These are phyloP conservation scores for Chinchilla lanigera DNA, from an alignment of 2,113 vertebrate genomes.

Conservation along the genomic window DNA sequence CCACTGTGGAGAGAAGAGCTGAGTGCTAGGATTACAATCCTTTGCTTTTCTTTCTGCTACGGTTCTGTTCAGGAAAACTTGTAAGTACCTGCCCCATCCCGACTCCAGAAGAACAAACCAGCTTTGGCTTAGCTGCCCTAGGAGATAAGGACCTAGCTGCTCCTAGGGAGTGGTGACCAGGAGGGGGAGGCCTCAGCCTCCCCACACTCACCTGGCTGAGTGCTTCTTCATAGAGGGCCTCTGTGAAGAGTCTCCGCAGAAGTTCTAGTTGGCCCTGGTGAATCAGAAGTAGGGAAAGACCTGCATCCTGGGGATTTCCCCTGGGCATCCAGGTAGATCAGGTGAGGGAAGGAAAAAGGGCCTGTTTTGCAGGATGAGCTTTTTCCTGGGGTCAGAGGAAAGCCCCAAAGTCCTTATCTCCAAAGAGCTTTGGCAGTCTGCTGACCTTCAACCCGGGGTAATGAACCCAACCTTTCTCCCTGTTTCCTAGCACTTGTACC, in stretches of 20 bases:
- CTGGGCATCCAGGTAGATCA: background rate
- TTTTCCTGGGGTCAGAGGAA: background rate
- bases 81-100: background rate
- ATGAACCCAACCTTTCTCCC: background rate
- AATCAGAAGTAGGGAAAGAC: constrained; percentile 46
- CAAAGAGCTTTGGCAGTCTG: background rate
- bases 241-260: constrained; percentile 91
- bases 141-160: background rate
- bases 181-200: background rate
- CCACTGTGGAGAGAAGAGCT: constrained; percentile 89
- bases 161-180: background rate
- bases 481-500: background rate
- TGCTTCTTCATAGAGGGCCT: constrained; percentile 93
- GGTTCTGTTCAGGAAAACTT: background rate
- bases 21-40: background rate
- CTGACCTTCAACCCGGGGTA: background rate
- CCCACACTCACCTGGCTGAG: constrained; percentile 91
- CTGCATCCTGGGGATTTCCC: background rate
- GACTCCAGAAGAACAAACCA: background rate
- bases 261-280: constrained; percentile 93
- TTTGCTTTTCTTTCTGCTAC: background rate
- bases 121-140: background rate
- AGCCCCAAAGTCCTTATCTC: background rate
- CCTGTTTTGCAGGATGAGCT: background rate
- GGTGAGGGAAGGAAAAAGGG: background rate